phyloP scores from a whole-genome alignment of 2,888 invertebrate genomes.

The Drosophila phalerata region DNA sequence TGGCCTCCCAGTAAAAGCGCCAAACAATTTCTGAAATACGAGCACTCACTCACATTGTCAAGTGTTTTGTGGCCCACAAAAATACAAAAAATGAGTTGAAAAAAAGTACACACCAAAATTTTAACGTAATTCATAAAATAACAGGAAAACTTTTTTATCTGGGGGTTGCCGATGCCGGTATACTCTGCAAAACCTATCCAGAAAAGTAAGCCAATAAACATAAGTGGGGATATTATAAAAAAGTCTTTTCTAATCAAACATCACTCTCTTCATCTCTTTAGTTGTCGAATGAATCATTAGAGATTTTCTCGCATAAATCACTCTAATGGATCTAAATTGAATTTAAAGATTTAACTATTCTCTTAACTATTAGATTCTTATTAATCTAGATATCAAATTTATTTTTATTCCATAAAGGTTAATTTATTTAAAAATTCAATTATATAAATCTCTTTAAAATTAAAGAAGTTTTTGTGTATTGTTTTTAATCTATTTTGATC shows the following conservation, averaged over 20 bases:
- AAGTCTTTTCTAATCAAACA: background rate
- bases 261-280: background rate
- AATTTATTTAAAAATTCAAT: too few species aligned
- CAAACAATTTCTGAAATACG: slow-evolving; percentile 35
- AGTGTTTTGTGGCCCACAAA: slow-evolving; percentile 37
- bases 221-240: background rate
- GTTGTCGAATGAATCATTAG: too few species aligned
- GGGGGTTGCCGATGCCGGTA: background rate
- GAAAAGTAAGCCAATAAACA: background rate
- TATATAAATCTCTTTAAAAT: too few species aligned
- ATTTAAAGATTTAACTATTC: too few species aligned
- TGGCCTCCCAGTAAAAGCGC: slow-evolving; percentile 36
- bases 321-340: too few species aligned
- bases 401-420: too few species aligned
- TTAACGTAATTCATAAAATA: slow-evolving; percentile 10
- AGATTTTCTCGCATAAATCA: too few species aligned
- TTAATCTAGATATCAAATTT: too few species aligned
- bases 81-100: background rate
- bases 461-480: too few species aligned
- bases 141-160: slow-evolving; percentile 13
- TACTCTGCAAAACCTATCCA: slow-evolving; percentile 1
- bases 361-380: too few species aligned
- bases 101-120: slow-evolving; percentile 3
- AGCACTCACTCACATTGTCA: slow-evolving; percentile 27
- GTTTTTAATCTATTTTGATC: too few species aligned